Percentiles rank a stretch among this genome's conserved stretches.
phyloP scores from a whole-genome alignment of 2,797 vertebrate species.

The Carcharodon carcharias region DNA sequence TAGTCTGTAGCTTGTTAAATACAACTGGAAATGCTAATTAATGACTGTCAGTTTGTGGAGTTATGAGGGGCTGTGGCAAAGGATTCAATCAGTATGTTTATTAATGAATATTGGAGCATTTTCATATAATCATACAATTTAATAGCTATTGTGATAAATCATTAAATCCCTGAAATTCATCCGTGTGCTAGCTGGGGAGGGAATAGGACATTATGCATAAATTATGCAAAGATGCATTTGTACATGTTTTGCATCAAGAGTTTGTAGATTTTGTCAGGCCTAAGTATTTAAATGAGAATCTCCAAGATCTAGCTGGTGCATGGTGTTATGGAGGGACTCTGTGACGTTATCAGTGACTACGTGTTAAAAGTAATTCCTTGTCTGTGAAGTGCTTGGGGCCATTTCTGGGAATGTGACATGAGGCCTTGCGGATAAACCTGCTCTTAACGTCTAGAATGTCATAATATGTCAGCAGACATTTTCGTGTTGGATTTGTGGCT shows the following conservation, averaged over 20 bases:
- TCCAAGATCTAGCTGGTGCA: background rate
- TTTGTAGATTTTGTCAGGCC: background rate
- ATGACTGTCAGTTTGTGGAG: background rate
- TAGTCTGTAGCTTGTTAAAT: background rate
- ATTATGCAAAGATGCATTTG: background rate
- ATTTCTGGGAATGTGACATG: background rate
- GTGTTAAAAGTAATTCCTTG: background rate
- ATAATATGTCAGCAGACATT: background rate
- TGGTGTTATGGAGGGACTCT: background rate
- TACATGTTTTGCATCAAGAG: background rate
- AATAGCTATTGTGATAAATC: background rate
- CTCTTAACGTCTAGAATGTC: background rate
- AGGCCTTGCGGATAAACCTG: background rate
- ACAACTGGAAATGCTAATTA: background rate
- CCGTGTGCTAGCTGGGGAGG: background rate
- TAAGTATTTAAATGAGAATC: background rate
- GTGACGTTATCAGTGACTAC: background rate
- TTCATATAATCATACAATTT: background rate
- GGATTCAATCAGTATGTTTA: background rate
- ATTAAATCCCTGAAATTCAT: background rate
- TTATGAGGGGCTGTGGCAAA: no score
- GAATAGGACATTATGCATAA: background rate
- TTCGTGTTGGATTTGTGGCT: background rate
- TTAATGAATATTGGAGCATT: background rate
- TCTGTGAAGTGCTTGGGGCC: background rate